Conservation (phyloP, 2,797 vertebrate genomes). For the Schizopygopsis pylzovi region DNA sequence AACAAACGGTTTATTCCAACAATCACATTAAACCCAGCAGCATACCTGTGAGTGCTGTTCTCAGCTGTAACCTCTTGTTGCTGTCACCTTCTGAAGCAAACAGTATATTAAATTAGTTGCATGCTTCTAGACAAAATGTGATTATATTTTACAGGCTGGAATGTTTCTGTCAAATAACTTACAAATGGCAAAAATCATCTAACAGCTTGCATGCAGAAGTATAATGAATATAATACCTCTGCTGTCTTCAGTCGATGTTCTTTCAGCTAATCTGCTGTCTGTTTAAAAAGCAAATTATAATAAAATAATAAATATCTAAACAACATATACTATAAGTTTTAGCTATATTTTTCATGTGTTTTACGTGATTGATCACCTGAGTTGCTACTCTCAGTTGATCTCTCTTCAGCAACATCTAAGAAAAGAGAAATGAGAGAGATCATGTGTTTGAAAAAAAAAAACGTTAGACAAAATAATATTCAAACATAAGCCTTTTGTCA, state of each 20-base stretch:
- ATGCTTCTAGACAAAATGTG: background rate
- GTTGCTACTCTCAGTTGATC: constrained; percentile 53
- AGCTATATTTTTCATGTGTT: background rate
- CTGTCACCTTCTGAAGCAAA: constrained; percentile 20
- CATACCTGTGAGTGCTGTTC: background rate
- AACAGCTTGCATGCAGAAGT: background rate
- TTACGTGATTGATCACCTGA: constrained; percentile 3
- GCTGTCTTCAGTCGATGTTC: constrained; percentile 52
- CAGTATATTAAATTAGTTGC: background rate
- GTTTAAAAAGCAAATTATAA: constrained; percentile 25
- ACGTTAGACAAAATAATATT: background rate
- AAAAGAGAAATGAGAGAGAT: background rate
- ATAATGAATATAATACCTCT: constrained; percentile 42
- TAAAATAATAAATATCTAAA: background rate
- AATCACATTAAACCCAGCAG: background rate
- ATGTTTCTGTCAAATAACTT: constrained; percentile 11
- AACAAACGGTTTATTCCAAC: background rate
- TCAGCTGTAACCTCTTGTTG: constrained; percentile 2
- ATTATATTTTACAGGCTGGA: background rate
- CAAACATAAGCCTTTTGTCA: background rate
- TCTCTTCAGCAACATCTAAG: constrained; percentile 46
- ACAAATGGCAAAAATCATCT: background rate
- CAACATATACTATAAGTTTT: background rate
- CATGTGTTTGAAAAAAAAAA: background rate
- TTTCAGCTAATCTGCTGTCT: constrained; percentile 43